A percentile compares a stretch with the other conserved stretches of the same genome.
phyloP scores from a whole-genome alignment of 2,888 invertebrate species.

The Amaurobius ferox region DNA sequence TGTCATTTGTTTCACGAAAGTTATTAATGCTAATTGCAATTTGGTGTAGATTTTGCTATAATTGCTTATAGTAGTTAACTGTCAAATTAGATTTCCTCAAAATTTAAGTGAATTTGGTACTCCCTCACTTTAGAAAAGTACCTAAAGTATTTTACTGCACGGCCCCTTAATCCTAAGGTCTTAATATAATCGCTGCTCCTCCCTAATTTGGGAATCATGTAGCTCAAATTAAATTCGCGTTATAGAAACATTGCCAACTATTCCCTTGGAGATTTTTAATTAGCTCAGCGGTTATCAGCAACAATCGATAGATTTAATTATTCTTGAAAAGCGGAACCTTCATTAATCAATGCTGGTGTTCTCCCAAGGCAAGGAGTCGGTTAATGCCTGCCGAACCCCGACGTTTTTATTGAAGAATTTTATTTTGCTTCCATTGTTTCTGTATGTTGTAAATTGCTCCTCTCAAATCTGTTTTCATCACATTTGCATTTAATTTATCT shows the following conservation, averaged over 20 bases:
- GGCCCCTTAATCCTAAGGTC: neutral
- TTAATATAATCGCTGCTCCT: neutral
- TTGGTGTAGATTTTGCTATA: too few relatives aligned
- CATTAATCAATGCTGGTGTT: neutral
- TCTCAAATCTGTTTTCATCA: too few relatives aligned
- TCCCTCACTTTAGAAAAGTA: too few relatives aligned
- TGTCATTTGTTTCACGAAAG: too few relatives aligned
- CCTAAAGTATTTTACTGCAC: neutral
- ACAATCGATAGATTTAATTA: neutral
- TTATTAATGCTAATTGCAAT: too few relatives aligned
- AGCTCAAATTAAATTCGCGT: conserved; percentile 31
- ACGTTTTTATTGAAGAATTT: neutral
- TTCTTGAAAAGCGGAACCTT: neutral
- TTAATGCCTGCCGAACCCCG: neutral
- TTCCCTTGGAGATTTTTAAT: conserved; percentile 4
- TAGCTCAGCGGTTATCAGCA: neutral
- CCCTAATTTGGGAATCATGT: conserved; percentile 25
- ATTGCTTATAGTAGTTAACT: too few relatives aligned
- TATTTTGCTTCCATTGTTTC: neutral
- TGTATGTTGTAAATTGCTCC: too few relatives aligned
- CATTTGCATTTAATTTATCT: too few relatives aligned
- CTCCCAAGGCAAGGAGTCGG: neutral
- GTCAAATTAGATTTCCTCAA: too few relatives aligned
- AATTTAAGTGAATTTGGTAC: too few relatives aligned
- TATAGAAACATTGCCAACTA: conserved; percentile 21